phyloP scores from a whole-genome alignment of 2,797 vertebrate genomes.

The Euthynnus affinis region DNA sequence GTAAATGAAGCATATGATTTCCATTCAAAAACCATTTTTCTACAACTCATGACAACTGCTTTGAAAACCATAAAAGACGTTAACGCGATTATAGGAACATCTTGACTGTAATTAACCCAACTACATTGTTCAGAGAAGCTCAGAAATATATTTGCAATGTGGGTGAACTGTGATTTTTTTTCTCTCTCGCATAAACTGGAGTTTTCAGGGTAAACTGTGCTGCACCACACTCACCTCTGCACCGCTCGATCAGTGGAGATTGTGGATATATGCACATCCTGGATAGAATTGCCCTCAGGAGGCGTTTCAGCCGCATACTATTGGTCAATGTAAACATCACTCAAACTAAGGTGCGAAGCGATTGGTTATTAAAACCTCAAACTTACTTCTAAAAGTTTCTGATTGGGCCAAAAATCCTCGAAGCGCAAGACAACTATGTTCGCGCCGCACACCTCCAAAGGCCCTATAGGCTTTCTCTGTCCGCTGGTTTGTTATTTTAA shows the following conservation, averaged over 20 bases:
- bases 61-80: constrained; percentile 38
- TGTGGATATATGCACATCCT: constrained; percentile 43
- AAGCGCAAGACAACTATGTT: constrained; percentile 29
- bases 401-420: constrained; percentile 48
- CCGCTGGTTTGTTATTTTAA: neutral
- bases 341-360: fast-evolving
- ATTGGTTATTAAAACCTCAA: constrained; percentile 40
- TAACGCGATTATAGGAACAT: neutral
- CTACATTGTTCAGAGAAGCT: neutral
- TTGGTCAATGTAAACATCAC: constrained; percentile 43
- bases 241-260: neutral
- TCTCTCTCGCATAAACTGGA: neutral
- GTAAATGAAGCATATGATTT: neutral
- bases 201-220: neutral
- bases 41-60: neutral
- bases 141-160: neutral
- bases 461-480: neutral
- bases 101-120: neutral
- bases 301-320: fast-evolving
- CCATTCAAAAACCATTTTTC: neutral
- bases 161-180: neutral
- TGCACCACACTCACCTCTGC: constrained; percentile 21
- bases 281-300: neutral
- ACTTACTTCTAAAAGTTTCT: neutral
- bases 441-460: constrained; percentile 33